Percentiles rank a stretch among this genome's conserved stretches.
Evolutionary conservation across 2,113 vertebrate species (phyloP).

Genomic region (Stigmatopora nigra): DNA sequence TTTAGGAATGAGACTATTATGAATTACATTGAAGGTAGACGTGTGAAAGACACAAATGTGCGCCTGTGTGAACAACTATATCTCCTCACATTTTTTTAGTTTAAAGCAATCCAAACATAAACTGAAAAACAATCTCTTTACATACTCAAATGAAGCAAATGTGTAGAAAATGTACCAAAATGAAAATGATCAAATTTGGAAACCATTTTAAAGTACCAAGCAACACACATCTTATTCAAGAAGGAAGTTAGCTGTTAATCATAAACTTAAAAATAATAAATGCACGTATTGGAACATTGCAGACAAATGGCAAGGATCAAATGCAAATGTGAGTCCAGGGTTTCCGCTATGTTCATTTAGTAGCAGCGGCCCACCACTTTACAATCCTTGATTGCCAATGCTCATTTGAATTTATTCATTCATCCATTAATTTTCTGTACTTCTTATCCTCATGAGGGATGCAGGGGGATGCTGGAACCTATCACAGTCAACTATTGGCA

Average conservation of each 20-base stretch:
- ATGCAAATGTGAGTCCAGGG: not conserved
- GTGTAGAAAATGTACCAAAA: not conserved
- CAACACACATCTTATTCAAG: not conserved
- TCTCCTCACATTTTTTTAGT: conserved; percentile 7
- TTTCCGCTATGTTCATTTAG: too few species aligned
- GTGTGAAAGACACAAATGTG: conserved; percentile 20
- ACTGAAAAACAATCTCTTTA: not conserved
- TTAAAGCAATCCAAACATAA: conserved; percentile 4
- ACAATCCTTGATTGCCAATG: too few species aligned
- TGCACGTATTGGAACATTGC: not conserved
- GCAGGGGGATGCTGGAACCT: too few species aligned
- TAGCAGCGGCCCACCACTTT: too few species aligned
- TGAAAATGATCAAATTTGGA: not conserved
- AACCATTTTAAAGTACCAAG: not conserved
- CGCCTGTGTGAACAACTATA: not conserved
- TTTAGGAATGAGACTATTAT: conserved; percentile 11
- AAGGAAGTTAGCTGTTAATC: not conserved
- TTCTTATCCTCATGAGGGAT: too few species aligned
- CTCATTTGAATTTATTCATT: too few species aligned
- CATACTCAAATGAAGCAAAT: not conserved
- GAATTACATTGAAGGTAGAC: conserved; percentile 15
- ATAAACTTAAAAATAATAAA: not conserved
- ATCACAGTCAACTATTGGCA: too few species aligned
- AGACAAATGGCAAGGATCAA: not conserved
- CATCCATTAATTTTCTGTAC: too few species aligned